These are phyloP conservation scores for Atta cephalotes DNA, from an alignment of 1,140 invertebrate genomes.

Conservation along the genomic window DNA sequence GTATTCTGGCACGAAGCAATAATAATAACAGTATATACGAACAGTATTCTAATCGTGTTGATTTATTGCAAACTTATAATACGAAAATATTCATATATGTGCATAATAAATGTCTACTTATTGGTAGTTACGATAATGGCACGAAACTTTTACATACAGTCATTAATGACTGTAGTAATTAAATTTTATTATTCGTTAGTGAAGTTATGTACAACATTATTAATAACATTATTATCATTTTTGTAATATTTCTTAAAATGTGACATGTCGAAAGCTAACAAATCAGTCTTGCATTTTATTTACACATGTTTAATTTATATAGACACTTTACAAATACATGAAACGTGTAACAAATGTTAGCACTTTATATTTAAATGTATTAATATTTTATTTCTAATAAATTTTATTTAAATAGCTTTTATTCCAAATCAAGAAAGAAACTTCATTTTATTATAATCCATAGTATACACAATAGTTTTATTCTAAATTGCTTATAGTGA, in stretches of 20 bases:
- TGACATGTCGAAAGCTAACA: neutral
- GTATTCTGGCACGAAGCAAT: neutral
- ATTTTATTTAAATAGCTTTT: too few species aligned
- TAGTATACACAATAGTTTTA: too few species aligned
- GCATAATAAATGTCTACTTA: conserved; percentile 8
- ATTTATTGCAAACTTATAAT: conserved; percentile 1
- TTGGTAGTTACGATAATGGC: conserved; percentile 3
- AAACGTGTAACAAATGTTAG: too few species aligned
- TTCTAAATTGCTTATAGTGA: too few species aligned
- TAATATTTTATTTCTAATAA: too few species aligned
- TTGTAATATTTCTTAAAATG: neutral
- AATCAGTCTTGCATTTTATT: neutral
- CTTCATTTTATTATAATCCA: too few species aligned
- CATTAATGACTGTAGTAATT: conserved; percentile 1
- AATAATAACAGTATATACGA: neutral
- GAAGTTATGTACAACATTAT: neutral
- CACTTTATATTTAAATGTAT: neutral
- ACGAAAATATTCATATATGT: neutral
- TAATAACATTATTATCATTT: neutral
- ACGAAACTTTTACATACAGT: conserved; percentile 7
- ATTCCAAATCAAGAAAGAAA: too few species aligned
- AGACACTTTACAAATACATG: neutral
- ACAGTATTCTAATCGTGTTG: neutral
- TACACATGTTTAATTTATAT: neutral
- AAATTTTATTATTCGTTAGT: conserved; percentile 22